phyloP scores from a whole-genome alignment of 2,113 vertebrate species.

The Typhlomys cinereus region DNA sequence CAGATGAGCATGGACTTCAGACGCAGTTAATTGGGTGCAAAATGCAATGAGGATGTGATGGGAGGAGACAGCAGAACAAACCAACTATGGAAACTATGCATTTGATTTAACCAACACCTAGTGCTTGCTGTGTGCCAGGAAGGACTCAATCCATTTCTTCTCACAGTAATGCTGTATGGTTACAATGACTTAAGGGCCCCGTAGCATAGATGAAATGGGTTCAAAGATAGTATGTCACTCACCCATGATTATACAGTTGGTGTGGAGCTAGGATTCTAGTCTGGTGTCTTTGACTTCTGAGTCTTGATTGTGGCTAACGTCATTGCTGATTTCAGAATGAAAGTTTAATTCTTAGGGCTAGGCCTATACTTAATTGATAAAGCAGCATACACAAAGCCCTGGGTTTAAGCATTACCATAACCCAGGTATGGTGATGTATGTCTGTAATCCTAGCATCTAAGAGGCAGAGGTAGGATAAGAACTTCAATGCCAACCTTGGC shows the following conservation, averaged over 20 bases:
- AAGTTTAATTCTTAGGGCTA: not conserved
- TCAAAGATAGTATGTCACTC: not conserved
- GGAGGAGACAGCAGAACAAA: slow-evolving; percentile 10
- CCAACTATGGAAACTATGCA: not conserved
- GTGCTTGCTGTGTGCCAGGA: not conserved
- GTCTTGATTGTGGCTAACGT: not conserved
- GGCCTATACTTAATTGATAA: too few species aligned
- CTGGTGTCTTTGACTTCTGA: not conserved
- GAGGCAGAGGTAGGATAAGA: too few species aligned
- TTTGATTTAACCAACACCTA: slow-evolving; percentile 13
- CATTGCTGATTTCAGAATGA: not conserved
- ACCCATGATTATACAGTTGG: not conserved
- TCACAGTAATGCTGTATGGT: not conserved
- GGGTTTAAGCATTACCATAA: too few species aligned
- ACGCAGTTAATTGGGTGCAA: slow-evolving; percentile 60
- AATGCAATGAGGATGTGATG: slow-evolving; percentile 49
- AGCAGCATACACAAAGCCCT: too few species aligned
- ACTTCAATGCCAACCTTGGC: too few species aligned
- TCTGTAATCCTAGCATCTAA: too few species aligned
- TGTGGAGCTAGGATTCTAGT: not conserved
- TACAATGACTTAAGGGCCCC: not conserved
- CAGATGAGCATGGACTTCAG: not conserved
- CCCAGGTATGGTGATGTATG: too few species aligned
- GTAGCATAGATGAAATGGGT: slow-evolving; percentile 6
- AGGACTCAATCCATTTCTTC: not conserved